Evolutionary conservation across 2,113 vertebrate genomes (phyloP), one percentile per base, ranked within the genome.

Genomic region (Podocnemis expansa): DNA sequence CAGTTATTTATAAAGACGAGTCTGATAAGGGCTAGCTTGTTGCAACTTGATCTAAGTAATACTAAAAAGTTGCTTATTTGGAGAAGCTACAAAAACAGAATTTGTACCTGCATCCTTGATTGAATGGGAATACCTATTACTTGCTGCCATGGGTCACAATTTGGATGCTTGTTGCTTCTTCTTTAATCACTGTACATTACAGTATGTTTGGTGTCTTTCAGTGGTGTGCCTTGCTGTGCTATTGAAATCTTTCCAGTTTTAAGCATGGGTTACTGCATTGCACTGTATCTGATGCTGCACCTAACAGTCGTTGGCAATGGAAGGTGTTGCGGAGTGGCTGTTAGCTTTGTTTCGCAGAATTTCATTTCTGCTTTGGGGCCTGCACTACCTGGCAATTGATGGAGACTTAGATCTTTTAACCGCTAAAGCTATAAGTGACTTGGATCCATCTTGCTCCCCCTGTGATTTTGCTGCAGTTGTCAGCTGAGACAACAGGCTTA

Each of bases 351-450:
- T 70, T 38, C n/a, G 63, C 63, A 38, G 63, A 67, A 27, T 29
- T 60, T 60, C 27, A 60, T 60, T 60, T 60, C 56, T 60, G 56
- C 56, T 29, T 27, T 58, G 56, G 25, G 11, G 11, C 29, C 9
- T 58, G 56, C 56, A 58, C 11, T 58, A 5, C 14, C 27, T 60
- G 56, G 5, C 31, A 31, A 31, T 60, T 60, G 56, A 60, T 60
- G 56, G 56, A 60, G 56, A 29, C 56, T 60, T 29, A 14, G 2
- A 6, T 25, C 27, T 56, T 29, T 29, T 58, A 31, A 60, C 11
- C 29, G 31, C 14, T 31, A 60, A 10, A 10, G 80, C 80, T 2
- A 2, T 84, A 25, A 80, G 38, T 63, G 84, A 2, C 0, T 0
- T 19, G 49, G 19, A 17, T 8, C 67, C 27, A 22, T 24, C 11